Evolutionary conservation across 2,113 vertebrate species (phyloP).

Genomic region (Zeus faber): DNA sequence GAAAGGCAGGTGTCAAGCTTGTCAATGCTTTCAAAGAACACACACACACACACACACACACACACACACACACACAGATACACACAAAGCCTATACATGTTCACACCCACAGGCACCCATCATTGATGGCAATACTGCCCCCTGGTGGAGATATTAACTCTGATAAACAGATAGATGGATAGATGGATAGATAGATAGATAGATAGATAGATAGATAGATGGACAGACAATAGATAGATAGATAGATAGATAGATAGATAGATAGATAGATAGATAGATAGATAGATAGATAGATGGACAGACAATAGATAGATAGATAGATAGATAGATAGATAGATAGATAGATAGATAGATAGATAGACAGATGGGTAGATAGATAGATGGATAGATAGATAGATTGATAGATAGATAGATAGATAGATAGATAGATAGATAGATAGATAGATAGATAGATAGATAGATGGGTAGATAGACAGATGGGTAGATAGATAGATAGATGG

Average conservation of each 20-base stretch:
- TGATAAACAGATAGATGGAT: not conserved
- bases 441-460: not conserved
- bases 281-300: not conserved
- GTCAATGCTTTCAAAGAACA: constrained; percentile 14
- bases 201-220: not conserved
- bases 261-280: too few species aligned
- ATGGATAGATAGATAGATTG: not conserved
- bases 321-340: constrained; percentile 3
- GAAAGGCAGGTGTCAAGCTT: constrained; percentile 24
- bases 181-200: too few species aligned
- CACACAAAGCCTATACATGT: not conserved
- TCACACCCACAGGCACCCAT: not conserved
- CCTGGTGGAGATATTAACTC: constrained; percentile 48
- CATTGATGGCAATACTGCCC: constrained; percentile 46
- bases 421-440: not conserved
- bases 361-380: not conserved
- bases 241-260: too few species aligned
- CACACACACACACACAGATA: not conserved
- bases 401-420: not conserved
- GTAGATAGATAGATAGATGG: not conserved
- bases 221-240: too few species aligned
- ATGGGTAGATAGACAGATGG: too few species aligned
- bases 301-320: not conserved
- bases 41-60: constrained; percentile 10
- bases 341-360: constrained; percentile 1